These are phyloP conservation scores for Pangasianodon hypophthalmus DNA, from an alignment of 2,113 vertebrate genomes.

Conservation along the genomic window DNA sequence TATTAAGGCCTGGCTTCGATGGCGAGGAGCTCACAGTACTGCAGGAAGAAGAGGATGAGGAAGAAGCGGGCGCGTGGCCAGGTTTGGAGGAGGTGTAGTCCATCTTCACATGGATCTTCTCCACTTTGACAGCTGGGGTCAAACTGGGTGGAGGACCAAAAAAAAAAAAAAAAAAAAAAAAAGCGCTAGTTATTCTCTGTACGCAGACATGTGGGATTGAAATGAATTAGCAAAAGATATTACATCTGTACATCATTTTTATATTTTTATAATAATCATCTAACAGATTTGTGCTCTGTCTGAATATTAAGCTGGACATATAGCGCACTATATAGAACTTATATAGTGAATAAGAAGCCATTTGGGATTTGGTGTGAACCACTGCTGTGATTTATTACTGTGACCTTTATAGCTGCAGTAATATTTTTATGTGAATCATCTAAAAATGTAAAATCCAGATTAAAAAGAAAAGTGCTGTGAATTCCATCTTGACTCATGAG, in stretches of 20 bases:
- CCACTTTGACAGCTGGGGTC: constrained; percentile 91
- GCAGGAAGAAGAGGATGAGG: constrained; percentile 87
- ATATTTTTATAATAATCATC: not conserved
- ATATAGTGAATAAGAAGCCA: not conserved
- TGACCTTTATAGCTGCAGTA: not conserved
- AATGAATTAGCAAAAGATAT: not conserved
- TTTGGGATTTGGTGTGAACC: not conserved
- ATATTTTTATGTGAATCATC: not conserved
- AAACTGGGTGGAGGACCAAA: constrained; percentile 74
- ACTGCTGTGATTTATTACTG: not conserved
- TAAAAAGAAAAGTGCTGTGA: not conserved
- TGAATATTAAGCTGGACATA: not conserved
- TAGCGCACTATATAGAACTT: not conserved
- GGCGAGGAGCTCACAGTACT: constrained; percentile 95
- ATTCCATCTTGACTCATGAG: not conserved
- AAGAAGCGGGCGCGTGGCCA: constrained; percentile 83
- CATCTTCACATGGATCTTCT: constrained; percentile 91
- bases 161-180: not conserved
- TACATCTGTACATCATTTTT: not conserved
- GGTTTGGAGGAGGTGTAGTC: constrained; percentile 89
- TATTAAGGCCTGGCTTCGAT: constrained; percentile 99
- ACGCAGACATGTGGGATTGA: not conserved
- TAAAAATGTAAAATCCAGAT: not conserved
- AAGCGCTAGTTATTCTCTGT: not conserved
- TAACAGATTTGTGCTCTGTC: not conserved